Conservation (phyloP, 2,888 invertebrate genomes). For the Stenodera caucasica region DNA sequence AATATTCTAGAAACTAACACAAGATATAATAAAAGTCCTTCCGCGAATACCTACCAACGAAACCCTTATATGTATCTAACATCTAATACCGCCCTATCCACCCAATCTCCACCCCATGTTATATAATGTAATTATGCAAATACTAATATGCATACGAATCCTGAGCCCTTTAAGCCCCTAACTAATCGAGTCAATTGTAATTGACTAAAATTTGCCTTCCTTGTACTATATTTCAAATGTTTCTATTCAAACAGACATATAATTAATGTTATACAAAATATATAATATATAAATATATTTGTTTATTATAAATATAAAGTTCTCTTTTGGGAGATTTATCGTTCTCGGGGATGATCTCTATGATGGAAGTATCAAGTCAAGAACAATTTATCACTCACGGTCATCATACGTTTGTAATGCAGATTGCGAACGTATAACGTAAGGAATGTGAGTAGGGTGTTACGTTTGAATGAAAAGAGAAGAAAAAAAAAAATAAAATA, state of each 20-base stretch:
- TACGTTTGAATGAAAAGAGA: constrained; percentile 6
- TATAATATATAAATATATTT: neutral
- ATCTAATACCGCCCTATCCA: neutral
- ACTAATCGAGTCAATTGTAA: constrained; percentile 8
- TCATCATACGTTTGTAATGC: constrained; percentile 51
- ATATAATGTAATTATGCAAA: constrained; percentile 18
- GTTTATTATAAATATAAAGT: constrained; percentile 13
- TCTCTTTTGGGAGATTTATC: constrained; percentile 6
- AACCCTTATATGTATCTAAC: neutral
- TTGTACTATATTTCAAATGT: neutral
- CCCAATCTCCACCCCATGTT: constrained; percentile 10
- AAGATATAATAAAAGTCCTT: constrained; percentile 20
- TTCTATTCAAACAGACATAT: constrained; percentile 5
- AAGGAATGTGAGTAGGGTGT: constrained; percentile 36
- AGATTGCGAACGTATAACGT: constrained; percentile 46
- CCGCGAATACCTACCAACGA: constrained; percentile 17
- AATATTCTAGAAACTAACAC: constrained; percentile 5
- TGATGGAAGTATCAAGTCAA: constrained; percentile 19
- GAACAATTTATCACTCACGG: constrained; percentile 46
- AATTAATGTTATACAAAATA: neutral
- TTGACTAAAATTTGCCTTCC: constrained; percentile 1
- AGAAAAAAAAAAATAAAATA: constrained; percentile 16
- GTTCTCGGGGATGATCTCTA: constrained; percentile 10
- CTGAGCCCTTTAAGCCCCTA: constrained; percentile 7
- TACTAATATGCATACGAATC: constrained; percentile 13